These are phyloP conservation scores for Columba janthina DNA, from an alignment of 2,113 vertebrate genomes.

Conservation along the genomic window DNA sequence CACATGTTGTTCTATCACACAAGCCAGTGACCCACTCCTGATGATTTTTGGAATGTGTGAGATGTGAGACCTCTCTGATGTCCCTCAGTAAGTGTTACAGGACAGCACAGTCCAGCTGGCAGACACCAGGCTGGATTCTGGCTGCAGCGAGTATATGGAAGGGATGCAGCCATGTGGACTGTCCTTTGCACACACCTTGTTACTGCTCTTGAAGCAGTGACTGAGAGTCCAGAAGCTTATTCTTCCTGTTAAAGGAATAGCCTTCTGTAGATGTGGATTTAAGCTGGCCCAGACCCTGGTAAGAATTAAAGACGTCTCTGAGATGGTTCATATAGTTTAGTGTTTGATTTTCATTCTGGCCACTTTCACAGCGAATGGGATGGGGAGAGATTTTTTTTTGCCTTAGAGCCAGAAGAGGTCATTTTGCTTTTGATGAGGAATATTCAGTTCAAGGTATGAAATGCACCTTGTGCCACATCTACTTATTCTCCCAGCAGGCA, in stretches of 20 bases:
- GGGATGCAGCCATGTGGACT: neutral
- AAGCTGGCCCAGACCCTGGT: neutral
- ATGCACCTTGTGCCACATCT: neutral
- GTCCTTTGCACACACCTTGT: neutral
- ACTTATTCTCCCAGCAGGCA: neutral
- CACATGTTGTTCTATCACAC: neutral
- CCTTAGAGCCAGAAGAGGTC: neutral
- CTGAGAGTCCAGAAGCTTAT: neutral
- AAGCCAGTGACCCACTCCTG: neutral
- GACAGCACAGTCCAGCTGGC: neutral
- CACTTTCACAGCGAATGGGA: neutral
- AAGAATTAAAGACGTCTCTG: neutral
- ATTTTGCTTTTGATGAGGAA: neutral
- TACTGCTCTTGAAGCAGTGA: neutral
- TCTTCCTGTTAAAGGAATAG: neutral
- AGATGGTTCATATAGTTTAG: neutral
- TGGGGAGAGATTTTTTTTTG: neutral
- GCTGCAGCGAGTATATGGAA: neutral
- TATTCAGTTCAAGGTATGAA: neutral
- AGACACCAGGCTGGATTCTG: neutral
- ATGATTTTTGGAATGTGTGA: neutral
- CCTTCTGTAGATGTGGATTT: neutral
- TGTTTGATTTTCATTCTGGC: neutral
- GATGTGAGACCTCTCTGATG: neutral
- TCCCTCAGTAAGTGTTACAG: neutral